These are phyloP conservation scores for Exocentrus adspersus DNA, from an alignment of 2,888 invertebrate species.

Conservation along the genomic window DNA sequence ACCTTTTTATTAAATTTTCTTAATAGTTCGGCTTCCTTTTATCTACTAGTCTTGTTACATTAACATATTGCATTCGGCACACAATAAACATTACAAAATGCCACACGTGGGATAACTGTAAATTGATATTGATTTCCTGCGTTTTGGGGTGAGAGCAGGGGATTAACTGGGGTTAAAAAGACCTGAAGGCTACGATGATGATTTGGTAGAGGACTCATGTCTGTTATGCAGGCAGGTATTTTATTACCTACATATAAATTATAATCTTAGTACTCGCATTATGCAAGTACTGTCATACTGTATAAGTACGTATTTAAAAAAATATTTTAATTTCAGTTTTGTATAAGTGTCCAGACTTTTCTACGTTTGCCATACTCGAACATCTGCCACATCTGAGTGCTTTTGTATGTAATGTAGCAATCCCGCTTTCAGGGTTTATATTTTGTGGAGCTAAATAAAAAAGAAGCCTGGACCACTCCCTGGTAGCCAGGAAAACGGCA, in stretches of 20 bases:
- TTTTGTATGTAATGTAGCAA: conserved; percentile 8
- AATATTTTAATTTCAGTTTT: too few species aligned
- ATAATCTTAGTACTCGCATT: too few species aligned
- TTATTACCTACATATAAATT: too few species aligned
- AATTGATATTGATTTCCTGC: not conserved
- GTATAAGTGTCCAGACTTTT: not conserved
- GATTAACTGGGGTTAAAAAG: not conserved
- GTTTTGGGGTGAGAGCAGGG: not conserved
- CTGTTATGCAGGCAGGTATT: too few species aligned
- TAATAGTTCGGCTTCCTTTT: not conserved
- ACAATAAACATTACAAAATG: not conserved
- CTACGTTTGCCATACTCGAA: not conserved
- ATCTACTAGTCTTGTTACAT: not conserved
- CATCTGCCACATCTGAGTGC: conserved; percentile 3
- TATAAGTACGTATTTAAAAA: too few species aligned
- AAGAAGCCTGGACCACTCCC: not conserved
- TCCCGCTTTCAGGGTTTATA: not conserved
- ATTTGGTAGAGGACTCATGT: too few species aligned
- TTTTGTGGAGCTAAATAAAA: not conserved
- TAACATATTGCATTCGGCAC: not conserved
- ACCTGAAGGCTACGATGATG: not conserved
- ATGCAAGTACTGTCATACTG: not conserved
- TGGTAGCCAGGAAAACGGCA: conserved; percentile 4
- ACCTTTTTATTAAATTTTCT: not conserved
- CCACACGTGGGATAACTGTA: not conserved